phyloP scores from a whole-genome alignment of 2,113 vertebrate genomes.

The Bos javanicus region DNA sequence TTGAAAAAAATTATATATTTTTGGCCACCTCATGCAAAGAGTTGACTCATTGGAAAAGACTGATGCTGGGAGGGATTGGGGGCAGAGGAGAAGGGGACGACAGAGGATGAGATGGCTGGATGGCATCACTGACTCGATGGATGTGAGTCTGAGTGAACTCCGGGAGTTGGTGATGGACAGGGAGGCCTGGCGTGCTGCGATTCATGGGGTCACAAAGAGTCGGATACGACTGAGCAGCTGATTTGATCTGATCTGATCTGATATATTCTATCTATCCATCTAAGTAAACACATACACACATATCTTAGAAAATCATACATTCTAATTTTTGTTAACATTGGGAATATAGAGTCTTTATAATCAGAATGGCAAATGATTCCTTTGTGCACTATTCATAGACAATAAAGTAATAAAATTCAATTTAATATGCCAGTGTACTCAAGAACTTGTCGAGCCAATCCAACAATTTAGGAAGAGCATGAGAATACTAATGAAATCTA shows the following conservation, averaged over 20 bases:
- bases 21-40: too few relatives aligned
- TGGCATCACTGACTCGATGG: too few relatives aligned
- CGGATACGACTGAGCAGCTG: too few relatives aligned
- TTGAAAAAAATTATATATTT: not conserved
- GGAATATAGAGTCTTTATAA: not conserved
- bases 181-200: too few relatives aligned
- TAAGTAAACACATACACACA: not conserved
- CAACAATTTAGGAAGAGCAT: slow-evolving; percentile 1
- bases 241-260: too few relatives aligned
- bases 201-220: too few relatives aligned
- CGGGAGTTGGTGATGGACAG: too few relatives aligned
- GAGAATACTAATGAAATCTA: not conserved
- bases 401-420: slow-evolving; percentile 7
- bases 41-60: too few relatives aligned
- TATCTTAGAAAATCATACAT: not conserved
- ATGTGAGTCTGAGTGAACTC: too few relatives aligned
- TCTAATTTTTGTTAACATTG: not conserved
- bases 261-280: not conserved
- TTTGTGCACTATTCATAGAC: not conserved
- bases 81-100: too few relatives aligned
- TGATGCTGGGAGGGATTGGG: too few relatives aligned
- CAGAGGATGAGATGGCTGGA: too few relatives aligned
- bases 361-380: not conserved
- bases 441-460: slow-evolving; percentile 38
- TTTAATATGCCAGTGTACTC: not conserved